Evolutionary conservation across 2,797 vertebrate species (phyloP).

Genomic region (Adrianichthys oophorus): DNA sequence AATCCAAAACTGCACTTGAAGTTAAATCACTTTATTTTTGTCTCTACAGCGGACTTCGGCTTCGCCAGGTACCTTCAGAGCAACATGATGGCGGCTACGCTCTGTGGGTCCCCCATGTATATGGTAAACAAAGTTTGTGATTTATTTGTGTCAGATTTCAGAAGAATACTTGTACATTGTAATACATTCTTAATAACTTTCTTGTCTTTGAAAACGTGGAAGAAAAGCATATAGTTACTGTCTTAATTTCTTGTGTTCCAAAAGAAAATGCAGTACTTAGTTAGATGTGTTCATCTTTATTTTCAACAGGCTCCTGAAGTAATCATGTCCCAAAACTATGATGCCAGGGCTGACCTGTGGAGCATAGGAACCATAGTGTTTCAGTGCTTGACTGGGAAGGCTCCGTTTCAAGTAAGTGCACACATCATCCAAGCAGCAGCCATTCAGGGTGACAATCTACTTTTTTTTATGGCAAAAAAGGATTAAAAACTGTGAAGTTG

Average conservation of each 20-base stretch:
- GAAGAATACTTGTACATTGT: neutral
- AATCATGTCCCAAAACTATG: constrained; percentile 98
- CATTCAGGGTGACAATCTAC: no score
- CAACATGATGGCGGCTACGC: constrained; percentile 99
- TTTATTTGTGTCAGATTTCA: neutral
- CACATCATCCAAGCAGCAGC: neutral
- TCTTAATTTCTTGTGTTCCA: no score
- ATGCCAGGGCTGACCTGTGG: constrained; percentile 98
- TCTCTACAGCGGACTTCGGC: constrained; percentile 89
- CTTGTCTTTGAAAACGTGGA: no score
- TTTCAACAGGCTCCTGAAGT: constrained; percentile 91
- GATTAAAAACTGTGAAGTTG: no score
- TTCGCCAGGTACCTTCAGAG: constrained; percentile 95
- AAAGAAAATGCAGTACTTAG: neutral
- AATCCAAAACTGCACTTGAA: no score
- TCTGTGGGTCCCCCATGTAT: constrained; percentile 98
- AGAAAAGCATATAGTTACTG: no score
- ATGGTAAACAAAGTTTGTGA: constrained; percentile 81
- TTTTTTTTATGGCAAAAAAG: no score
- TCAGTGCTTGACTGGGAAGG: constrained; percentile 97
- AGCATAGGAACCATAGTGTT: constrained; percentile 98
- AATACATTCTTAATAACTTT: no score
- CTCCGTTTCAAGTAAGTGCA: constrained; percentile 91
- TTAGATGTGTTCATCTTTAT: neutral
- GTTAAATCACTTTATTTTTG: neutral